phyloP scores from a whole-genome alignment of 2,797 vertebrate genomes.

The Phoebastria nigripes region DNA sequence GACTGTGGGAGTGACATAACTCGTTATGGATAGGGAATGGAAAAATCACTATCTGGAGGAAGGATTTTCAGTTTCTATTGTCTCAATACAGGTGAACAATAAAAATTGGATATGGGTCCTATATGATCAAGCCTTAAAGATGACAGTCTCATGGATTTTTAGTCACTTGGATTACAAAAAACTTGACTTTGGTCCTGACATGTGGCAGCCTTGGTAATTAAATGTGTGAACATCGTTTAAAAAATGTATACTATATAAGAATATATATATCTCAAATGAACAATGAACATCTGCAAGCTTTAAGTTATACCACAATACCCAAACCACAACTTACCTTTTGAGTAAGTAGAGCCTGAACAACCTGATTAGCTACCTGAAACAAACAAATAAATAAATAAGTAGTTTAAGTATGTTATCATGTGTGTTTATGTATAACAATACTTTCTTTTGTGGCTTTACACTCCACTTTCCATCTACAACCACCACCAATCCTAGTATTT shows the following conservation, averaged over 20 bases:
- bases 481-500: background rate
- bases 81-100: background rate
- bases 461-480: background rate
- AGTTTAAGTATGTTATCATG: background rate
- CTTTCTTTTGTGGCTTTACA: background rate
- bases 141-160: background rate
- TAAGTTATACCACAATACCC: background rate
- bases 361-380: slow-evolving; percentile 91
- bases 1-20: background rate
- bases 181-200: background rate
- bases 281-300: background rate
- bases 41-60: background rate
- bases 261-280: background rate
- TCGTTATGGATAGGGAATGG: background rate
- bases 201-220: background rate
- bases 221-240: background rate
- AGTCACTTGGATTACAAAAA: background rate
- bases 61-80: background rate
- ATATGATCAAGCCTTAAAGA: background rate
- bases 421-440: background rate
- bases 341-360: slow-evolving; percentile 92
- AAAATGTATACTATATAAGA: background rate
- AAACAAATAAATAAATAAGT: background rate
- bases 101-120: background rate
- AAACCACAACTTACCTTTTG: slow-evolving; percentile 84